Evolutionary conservation across 2,113 vertebrate species (phyloP), one percentile per base, ranked within the genome.

Genomic region (Malurus cyaneus): DNA sequence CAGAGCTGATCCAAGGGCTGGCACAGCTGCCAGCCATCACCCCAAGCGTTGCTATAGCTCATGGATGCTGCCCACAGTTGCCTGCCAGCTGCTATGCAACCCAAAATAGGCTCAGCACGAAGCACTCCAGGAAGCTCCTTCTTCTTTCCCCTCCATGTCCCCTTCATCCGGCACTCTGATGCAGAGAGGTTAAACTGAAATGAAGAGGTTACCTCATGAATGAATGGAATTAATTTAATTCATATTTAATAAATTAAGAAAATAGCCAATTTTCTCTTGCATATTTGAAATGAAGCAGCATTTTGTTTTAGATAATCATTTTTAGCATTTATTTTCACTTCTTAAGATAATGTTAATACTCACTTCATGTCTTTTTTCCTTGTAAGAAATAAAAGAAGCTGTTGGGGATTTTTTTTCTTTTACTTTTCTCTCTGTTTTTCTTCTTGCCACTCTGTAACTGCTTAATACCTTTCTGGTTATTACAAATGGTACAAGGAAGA

Each of bases 71-170:
- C 78, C 87, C 92, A 60, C 65, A 89, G 92, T 96, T 95, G 80
- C 78, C 84, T 89, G 91, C 71, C 73, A 87, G 95, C 95, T 96
- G 95, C 95, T 95, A 96, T 74, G 94, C 95, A 94, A 95, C 92
- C 82, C 91, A 65, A 92, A 96, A 94, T 73, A 93, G 80, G 67
- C 86, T 86, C 34, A 0, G 59, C 79, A 96, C 91, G 96, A 97
- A 95, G 69, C 94, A 92, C 96, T 71, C 91, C 95, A 91, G 96
- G 94, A 95, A 89, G 16, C 73, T 53, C 50, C 46, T 57, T 81
- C 80, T 92, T 88, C 77, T 72, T 83, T 94, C 77, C 57, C 83
- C 8, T 60, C 69, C 12, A 1, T 25, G 46, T 67, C 49, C 31
- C 42, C 83, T 81, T 74, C 83, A 93, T 92, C 88, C n/a, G 36